Evolutionary conservation across 1,140 invertebrate genomes (phyloP), one percentile per base, ranked within the genome.

Genomic region (Trypoxylus dichotomus): DNA sequence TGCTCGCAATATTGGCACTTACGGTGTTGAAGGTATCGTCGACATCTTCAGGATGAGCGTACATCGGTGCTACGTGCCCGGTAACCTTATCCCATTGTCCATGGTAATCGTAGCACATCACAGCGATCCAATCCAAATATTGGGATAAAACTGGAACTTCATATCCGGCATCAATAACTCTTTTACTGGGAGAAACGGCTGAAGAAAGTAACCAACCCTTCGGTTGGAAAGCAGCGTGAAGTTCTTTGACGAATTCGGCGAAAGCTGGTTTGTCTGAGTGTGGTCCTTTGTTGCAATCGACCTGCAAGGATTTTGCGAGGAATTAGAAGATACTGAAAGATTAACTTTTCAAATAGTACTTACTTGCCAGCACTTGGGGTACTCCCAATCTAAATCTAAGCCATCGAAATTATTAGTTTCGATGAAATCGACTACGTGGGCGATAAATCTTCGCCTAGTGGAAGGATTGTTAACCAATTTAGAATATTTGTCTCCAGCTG

Each of bases 31-130:
- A 94, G 27, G 92, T 93, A 42, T 89, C 89, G 82, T 93, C 92
- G 74, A 89, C 88, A 84, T 96, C 94, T 47, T 91, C 91, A 0
- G 92, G 91, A 77, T 92, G 88, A 5, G 87, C 87, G 78, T 95
- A 96, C 85, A 97, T 91, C 0, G 95, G 95, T 1, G 95, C 93
- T 1, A 95, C 91, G 83, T 97, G 95, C 8, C 95, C 95, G 0
- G 95, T 96, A 82, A 92, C 92, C 82, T 95, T 95, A 83, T 97
- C 95, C 95, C 95, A 97, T 81, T 95, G 93, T 0, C 95, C 95
- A 81, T 96, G 95, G 82, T 93, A 96, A 83, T 97, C 95, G 82
- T 97, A 97, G 0, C 92, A 92, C 96, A 97, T 97, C 0, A 97
- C 91, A 1, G 94, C 91, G 80, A 98, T 96, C 93, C 94, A 96